phyloP scores from a whole-genome alignment of 2,797 vertebrate species.

The Ctenopoma multispine region DNA sequence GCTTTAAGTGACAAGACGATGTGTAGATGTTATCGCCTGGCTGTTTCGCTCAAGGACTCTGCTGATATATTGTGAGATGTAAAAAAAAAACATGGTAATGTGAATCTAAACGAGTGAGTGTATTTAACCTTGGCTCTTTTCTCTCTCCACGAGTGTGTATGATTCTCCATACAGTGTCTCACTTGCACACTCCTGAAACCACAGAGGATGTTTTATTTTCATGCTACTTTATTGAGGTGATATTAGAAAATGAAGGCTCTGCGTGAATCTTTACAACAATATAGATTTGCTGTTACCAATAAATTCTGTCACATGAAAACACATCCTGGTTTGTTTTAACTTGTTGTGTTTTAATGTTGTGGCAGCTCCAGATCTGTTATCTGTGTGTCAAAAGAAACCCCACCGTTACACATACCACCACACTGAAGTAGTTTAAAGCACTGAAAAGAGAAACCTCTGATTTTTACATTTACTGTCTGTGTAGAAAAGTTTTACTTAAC shows the following conservation, averaged over 20 bases:
- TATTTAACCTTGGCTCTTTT: slow-evolving; percentile 36
- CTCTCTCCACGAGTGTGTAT: slow-evolving; percentile 25
- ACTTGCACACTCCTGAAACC: slow-evolving; percentile 9
- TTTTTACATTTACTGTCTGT: not conserved
- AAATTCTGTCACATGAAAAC: slow-evolving; percentile 61
- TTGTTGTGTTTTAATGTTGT: slow-evolving; percentile 4
- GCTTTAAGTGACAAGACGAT: slow-evolving; percentile 10
- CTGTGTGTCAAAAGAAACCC: not conserved
- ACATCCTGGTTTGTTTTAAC: not conserved
- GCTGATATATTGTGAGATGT: slow-evolving; percentile 14
- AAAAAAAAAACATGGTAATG: slow-evolving; percentile 22
- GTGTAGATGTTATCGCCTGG: not conserved
- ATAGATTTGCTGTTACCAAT: slow-evolving; percentile 61
- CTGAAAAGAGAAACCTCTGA: not conserved
- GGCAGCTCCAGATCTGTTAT: not conserved
- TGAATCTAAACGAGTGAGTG: slow-evolving; percentile 30
- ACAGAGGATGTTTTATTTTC: slow-evolving; percentile 10
- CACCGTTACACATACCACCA: not conserved
- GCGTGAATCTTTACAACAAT: slow-evolving; percentile 34
- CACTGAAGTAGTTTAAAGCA: not conserved
- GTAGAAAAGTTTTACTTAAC: too few species aligned
- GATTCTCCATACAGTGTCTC: slow-evolving; percentile 26
- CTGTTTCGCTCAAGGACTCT: slow-evolving; percentile 20
- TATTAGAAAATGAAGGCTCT: slow-evolving; percentile 16
- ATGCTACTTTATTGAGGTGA: slow-evolving; percentile 24